Conservation (phyloP, 2,888 invertebrate genomes). For the Lycia hirtaria region DNA sequence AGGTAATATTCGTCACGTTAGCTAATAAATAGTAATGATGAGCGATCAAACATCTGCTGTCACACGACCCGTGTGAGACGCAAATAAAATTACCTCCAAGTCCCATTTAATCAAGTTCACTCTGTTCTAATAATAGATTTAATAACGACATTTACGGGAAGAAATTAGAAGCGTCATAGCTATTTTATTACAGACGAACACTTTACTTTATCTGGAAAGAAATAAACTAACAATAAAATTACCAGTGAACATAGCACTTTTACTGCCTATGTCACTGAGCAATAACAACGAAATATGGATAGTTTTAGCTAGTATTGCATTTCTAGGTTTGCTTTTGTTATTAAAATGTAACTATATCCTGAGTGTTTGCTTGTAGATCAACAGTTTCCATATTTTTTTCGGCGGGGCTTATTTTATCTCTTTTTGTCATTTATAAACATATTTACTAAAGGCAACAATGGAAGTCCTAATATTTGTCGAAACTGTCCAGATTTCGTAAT, state of each 20-base stretch:
- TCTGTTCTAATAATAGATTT: constrained; percentile 24
- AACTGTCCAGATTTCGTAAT: too few species aligned
- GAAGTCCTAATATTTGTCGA: too few species aligned
- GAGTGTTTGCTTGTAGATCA: neutral
- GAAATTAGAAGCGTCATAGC: constrained; percentile 38
- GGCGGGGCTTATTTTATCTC: too few species aligned
- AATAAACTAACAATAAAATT: constrained; percentile 40
- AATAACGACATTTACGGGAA: constrained; percentile 30
- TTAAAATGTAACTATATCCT: neutral
- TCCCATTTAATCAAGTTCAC: constrained; percentile 15
- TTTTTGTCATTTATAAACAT: too few species aligned
- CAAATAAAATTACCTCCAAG: constrained; percentile 16
- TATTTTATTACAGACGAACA: constrained; percentile 35
- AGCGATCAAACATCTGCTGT: neutral
- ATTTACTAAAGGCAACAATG: too few species aligned
- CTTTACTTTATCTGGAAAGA: constrained; percentile 40
- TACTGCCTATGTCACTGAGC: constrained; percentile 33
- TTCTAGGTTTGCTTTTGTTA: neutral
- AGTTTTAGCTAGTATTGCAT: constrained; percentile 11
- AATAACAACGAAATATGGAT: constrained; percentile 20
- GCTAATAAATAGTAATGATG: neutral
- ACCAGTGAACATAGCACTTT: constrained; percentile 37
- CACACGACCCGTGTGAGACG: neutral
- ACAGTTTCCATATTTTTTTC: too few species aligned
- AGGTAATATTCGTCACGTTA: neutral